Conservation (phyloP, 2,113 vertebrate genomes). For the Oryzias javanicus region DNA sequence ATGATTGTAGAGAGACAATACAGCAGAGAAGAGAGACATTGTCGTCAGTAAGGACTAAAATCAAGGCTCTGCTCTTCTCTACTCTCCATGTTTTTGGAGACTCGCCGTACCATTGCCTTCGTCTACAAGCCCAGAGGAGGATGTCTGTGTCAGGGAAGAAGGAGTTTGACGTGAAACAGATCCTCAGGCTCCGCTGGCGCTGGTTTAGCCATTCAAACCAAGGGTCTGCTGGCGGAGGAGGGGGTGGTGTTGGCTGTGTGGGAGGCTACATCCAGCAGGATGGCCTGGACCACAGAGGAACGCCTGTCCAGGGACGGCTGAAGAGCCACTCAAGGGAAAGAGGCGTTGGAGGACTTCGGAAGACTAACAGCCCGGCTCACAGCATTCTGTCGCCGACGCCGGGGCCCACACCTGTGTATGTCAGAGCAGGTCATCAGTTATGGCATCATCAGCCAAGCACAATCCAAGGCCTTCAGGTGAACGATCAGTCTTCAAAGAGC, state of each 20-base stretch:
- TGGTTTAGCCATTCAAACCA: slow-evolving; percentile 96
- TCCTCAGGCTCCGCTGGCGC: slow-evolving; percentile 93
- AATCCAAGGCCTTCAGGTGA: slow-evolving; percentile 80
- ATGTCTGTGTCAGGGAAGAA: slow-evolving; percentile 96
- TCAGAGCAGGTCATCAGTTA: slow-evolving; percentile 79
- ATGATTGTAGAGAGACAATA: slow-evolving; percentile 67
- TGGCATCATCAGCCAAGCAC: slow-evolving; percentile 85
- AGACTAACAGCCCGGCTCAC: slow-evolving; percentile 86
- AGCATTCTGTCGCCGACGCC: slow-evolving; percentile 85
- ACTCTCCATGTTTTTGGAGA: slow-evolving; percentile 72
- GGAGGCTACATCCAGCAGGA: slow-evolving; percentile 92
- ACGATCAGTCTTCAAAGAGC: slow-evolving; percentile 80
- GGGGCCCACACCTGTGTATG: slow-evolving; percentile 80
- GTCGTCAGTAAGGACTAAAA: slow-evolving; percentile 60
- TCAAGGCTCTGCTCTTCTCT: slow-evolving; percentile 60
- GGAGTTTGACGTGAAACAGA: slow-evolving; percentile 98
- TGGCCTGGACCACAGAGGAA: slow-evolving; percentile 88
- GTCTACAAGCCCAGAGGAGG: slow-evolving; percentile 69
- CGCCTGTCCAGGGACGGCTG: slow-evolving; percentile 83
- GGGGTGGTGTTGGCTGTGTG: slow-evolving; percentile 68
- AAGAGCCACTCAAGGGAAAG: slow-evolving; percentile 92
- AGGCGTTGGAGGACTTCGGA: slow-evolving; percentile 78
- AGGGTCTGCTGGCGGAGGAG: slow-evolving; percentile 78
- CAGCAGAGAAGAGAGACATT: slow-evolving; percentile 53
- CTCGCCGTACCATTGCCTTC: slow-evolving; percentile 54